A percentile compares a stretch with the other conserved stretches of the same genome.
Evolutionary conservation across 2,888 invertebrate species (phyloP).

Genomic region (Nomada lathburiana): DNA sequence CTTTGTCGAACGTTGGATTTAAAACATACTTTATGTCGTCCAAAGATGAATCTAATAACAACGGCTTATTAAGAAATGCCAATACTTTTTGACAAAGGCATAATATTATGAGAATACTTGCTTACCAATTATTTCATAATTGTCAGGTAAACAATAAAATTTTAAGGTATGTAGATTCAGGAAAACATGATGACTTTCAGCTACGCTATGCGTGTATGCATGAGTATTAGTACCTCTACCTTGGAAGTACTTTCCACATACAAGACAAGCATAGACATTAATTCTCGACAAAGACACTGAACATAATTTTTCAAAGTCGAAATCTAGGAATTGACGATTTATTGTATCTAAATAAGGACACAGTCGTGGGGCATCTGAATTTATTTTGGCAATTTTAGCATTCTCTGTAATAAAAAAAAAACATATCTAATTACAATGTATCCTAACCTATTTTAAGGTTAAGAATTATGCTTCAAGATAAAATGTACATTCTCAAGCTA

Average conservation of each 20-base stretch:
- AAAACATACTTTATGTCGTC: constrained; percentile 99
- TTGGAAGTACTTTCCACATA: constrained; percentile 99
- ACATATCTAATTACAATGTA: background rate
- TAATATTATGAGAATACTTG: constrained; percentile 25
- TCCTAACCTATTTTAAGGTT: constrained; percentile 32
- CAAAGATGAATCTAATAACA: constrained; percentile 92
- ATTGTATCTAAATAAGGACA: constrained; percentile 99
- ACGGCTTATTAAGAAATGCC: constrained; percentile 17
- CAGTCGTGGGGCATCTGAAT: constrained; percentile 85
- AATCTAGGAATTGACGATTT: constrained; percentile 97
- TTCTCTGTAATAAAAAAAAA: constrained; percentile 53
- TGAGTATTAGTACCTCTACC: constrained; percentile 99
- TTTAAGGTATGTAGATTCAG: constrained; percentile 97
- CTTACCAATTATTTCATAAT: constrained; percentile 98
- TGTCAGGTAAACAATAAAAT: constrained; percentile 99
- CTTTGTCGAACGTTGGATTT: constrained; percentile 96
- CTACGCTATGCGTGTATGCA: constrained; percentile 99
- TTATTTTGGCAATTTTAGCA: constrained; percentile 44
- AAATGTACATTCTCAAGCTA: background rate
- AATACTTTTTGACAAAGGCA: constrained; percentile 5
- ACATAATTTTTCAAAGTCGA: constrained; percentile 99
- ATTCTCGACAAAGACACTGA: constrained; percentile 98
- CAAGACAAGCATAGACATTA: constrained; percentile 99
- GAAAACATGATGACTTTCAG: constrained; percentile 99
- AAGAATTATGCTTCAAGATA: background rate